Evolutionary conservation across 1,140 invertebrate species (phyloP), one percentile per base, ranked within the genome.

Genomic region (Aphis craccivora): DNA sequence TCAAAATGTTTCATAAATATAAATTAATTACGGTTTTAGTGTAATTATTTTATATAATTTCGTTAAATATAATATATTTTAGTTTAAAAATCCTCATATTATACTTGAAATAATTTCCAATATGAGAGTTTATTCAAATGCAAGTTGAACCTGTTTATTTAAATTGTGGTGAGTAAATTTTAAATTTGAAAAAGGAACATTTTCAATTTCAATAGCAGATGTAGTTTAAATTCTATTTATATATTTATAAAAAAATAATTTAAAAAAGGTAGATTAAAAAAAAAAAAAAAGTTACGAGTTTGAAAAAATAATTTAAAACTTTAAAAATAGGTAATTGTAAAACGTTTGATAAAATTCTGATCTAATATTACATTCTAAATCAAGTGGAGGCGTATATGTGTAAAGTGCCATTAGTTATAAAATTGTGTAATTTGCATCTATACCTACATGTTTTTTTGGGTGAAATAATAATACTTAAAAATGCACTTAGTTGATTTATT

Each of bases 251-350:
- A 25, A 43, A 83, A 84, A 23, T 37, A 83, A 83, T 37, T 22
- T 83, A 4, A 9, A 23, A 22, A 37, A 8, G 1, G 7, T 35
- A 83, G 0, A 37, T 83, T 1, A 83, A 40, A 40, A 40, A 40
- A 83, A 83, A 83, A 83, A 83, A 83, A 81, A 81, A 22, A 40
- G 22, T 23, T 25, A 40, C 9, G 40, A 22, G 7, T n/a, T 81
- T 20, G 30, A 83, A 40, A 83, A 83, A 83, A 83, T 83, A 83
- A 83, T 83, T 83, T 37, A 83, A 83, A 40, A 40, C 81, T 84
- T 84, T 84, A 84, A 84, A 43, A 83, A 23, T 83, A 83, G 43
- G 23, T 83, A 83, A 84, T 67, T 67, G 30, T 18, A 67, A 67
- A 1, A 67, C 0, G 30, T n/a, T 4, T 40, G 37, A 43, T 84